Evolutionary conservation across 2,888 invertebrate species (phyloP), one percentile per base, ranked within the genome.

Genomic region (Pasiphila rectangulata): DNA sequence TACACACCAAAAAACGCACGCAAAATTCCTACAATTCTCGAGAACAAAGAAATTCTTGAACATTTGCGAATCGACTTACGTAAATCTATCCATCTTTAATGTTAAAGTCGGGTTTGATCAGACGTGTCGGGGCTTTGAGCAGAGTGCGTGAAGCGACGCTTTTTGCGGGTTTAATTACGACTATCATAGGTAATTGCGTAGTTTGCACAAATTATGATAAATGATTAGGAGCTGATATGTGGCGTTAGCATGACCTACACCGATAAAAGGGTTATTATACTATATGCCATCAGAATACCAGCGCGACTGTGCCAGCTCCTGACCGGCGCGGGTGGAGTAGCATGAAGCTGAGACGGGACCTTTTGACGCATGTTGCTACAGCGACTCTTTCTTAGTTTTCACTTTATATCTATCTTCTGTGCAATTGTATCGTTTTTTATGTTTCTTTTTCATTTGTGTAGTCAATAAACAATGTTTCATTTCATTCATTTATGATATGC

Each of bases 61-160:
- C 20, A 49, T 49, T 49, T 23, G 49, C 35, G 35, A 43, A 38
- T 27, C 27, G 27, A 27, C 12, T 30, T 43, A 55, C 54, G 44
- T 45, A 48, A 53, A 55, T 56, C 59, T 55, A 56, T 59, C 49
- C n/a, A n/a, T n/a, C n/a, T n/a, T n/a, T n/a, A n/a, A n/a, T n/a
- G n/a, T n/a, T n/a, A n/a, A n/a, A 19, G 12, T 40, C 35, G 29
- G 44, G 40, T 30, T 41, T 41, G 49, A 50, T 50, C 45, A 50
- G 24, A 45, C 49, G 37, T 50, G 36, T 57, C 51, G 51, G 45
- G 42, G 25, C 57, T 57, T 57, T 60, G 60, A 54, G 37, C 57
- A 45, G 16, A n/a, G 42, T 35, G 49, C 59, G 56, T 57, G 57
- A 57, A 49, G 50, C 54, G 56, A 43, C 51, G 30, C 25, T 59